phyloP scores from a whole-genome alignment of 1,140 invertebrate species.

The Penaeus indicus region DNA sequence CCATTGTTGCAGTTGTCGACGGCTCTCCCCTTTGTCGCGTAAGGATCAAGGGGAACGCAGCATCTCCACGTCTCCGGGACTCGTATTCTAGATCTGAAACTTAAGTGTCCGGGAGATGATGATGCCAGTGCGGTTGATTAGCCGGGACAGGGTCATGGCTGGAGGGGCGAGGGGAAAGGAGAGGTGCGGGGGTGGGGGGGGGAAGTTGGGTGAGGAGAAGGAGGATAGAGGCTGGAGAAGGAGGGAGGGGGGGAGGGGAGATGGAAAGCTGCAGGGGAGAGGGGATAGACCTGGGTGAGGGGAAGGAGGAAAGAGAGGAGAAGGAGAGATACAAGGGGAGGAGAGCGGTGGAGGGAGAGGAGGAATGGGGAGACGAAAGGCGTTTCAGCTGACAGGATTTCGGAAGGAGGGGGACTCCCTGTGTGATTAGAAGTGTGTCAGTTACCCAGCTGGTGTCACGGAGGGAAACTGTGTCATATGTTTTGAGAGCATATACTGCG shows the following conservation, averaged over 20 bases:
- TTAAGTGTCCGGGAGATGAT: conserved; percentile 35
- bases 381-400: too few relatives aligned
- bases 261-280: too few relatives aligned
- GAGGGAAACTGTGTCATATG: too few relatives aligned
- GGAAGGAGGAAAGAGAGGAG: background rate
- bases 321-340: background rate
- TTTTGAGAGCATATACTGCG: too few relatives aligned
- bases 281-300: background rate
- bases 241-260: too few relatives aligned
- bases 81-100: conserved; percentile 37
- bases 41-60: conserved; percentile 39
- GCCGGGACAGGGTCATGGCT: background rate
- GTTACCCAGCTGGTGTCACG: too few relatives aligned
- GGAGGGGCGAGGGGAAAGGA: background rate
- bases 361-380: too few relatives aligned
- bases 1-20: conserved; percentile 27
- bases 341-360: too few relatives aligned
- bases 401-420: too few relatives aligned
- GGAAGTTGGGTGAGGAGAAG: too few relatives aligned
- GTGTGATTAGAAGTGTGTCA: too few relatives aligned
- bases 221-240: too few relatives aligned
- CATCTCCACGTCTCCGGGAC: background rate
- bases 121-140: background rate
- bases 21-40: conserved; percentile 48
- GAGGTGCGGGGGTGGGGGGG: background rate